Evolutionary conservation across 2,888 invertebrate genomes (phyloP).

Genomic region (Thymelicus sylvestris): DNA sequence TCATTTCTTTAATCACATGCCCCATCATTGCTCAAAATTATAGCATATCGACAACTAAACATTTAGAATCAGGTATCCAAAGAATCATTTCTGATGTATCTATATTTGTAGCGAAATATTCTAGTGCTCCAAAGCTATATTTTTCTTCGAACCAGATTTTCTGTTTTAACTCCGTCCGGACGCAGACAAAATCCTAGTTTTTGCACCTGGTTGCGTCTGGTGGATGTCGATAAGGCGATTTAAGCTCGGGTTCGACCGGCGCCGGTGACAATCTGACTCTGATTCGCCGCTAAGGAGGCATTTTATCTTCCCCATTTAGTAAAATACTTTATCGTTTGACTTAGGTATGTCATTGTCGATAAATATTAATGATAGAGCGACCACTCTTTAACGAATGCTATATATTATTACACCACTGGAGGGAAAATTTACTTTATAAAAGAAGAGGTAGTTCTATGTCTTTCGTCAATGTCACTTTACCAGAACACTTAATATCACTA

Average conservation of each 20-base stretch:
- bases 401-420: too few relatives aligned
- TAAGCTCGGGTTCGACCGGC: constrained; percentile 52
- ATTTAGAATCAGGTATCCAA: too few relatives aligned
- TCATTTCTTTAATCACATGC: background rate
- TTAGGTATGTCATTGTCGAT: too few relatives aligned
- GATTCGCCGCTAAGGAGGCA: constrained; percentile 39
- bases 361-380: too few relatives aligned
- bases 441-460: too few relatives aligned
- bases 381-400: too few relatives aligned
- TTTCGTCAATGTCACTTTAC: too few relatives aligned
- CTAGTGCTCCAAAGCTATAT: too few relatives aligned
- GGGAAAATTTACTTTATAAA: too few relatives aligned
- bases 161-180: constrained; percentile 1
- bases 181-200: constrained; percentile 58
- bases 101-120: too few relatives aligned
- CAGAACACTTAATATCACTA: background rate
- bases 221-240: constrained; percentile 65
- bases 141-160: too few relatives aligned
- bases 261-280: constrained; percentile 46
- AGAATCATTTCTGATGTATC: too few relatives aligned
- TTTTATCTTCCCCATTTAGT: constrained; percentile 22
- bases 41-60: background rate
- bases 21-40: background rate
- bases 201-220: constrained; percentile 75
- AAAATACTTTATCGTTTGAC: constrained; percentile 12